Evolutionary conservation across 2,888 invertebrate species (phyloP).

Genomic region (Lepeophtheirus nordmannii): DNA sequence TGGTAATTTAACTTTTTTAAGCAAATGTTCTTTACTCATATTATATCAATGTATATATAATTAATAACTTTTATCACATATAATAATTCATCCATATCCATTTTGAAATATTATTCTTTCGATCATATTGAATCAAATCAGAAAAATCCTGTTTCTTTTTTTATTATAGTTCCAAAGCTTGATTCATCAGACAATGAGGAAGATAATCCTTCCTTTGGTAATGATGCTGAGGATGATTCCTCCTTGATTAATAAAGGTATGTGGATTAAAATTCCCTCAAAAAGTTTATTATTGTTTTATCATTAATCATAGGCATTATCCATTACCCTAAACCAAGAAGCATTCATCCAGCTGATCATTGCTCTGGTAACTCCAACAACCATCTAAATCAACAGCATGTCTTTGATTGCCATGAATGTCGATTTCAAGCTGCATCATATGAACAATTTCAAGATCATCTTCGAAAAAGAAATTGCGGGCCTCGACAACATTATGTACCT

Average conservation of each 20-base stretch:
- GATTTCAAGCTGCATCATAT: background rate
- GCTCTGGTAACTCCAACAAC: background rate
- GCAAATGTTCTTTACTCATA: too few relatives aligned
- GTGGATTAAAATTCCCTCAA: background rate
- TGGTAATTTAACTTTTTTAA: too few relatives aligned
- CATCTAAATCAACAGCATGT: background rate
- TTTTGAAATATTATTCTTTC: too few relatives aligned
- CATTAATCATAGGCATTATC: background rate
- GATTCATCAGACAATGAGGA: conserved; percentile 3
- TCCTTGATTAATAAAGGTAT: background rate
- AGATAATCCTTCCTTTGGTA: background rate
- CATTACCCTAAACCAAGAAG: background rate
- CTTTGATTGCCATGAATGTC: background rate
- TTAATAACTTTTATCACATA: too few relatives aligned
- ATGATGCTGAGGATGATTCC: background rate
- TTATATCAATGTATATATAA: too few relatives aligned
- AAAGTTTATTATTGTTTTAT: background rate
- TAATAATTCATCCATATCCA: too few relatives aligned
- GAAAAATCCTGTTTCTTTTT: background rate
- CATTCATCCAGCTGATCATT: background rate
- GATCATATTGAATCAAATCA: too few relatives aligned
- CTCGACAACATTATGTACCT: background rate
- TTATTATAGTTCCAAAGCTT: background rate
- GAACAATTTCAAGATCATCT: background rate
- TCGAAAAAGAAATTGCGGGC: background rate